A percentile compares a stretch with the other conserved stretches of the same genome.
Evolutionary conservation across 2,113 vertebrate species (phyloP).

Genomic region (Aldabrachelys gigantea): DNA sequence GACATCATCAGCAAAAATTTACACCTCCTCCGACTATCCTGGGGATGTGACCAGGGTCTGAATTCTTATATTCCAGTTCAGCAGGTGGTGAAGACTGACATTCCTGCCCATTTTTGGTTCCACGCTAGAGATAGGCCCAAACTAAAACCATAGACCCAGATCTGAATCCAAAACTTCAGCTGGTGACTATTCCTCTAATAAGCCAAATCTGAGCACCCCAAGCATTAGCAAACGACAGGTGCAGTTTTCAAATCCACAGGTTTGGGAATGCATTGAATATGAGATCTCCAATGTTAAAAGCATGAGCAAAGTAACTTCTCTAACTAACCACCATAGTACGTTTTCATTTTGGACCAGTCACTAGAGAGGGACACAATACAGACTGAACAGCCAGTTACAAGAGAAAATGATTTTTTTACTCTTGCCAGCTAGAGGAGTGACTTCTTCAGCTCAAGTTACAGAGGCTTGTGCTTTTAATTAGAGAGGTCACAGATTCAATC

Average conservation of each 20-base stretch:
- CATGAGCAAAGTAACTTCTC: neutral
- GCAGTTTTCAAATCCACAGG: neutral
- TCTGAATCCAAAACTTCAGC: fast-evolving
- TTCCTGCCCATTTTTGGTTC: neutral
- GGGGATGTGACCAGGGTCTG: neutral
- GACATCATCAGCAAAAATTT: conserved; percentile 2
- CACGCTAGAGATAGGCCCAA: neutral
- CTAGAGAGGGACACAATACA: too few species aligned
- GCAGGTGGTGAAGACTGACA: neutral
- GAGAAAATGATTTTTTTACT: neutral
- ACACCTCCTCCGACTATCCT: neutral
- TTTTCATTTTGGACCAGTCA: too few species aligned
- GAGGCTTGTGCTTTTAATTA: neutral
- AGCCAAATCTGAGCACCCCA: fast-evolving
- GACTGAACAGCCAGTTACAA: neutral
- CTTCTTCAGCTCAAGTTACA: neutral
- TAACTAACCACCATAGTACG: too few species aligned
- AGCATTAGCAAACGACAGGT: fast-evolving
- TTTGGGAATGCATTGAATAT: neutral
- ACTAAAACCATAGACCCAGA: neutral
- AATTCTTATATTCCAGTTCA: neutral
- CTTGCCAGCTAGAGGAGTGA: fast-evolving
- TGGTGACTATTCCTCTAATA: neutral
- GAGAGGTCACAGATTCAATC: neutral
- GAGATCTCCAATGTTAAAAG: neutral